Evolutionary conservation across 2,888 invertebrate genomes (phyloP).

Genomic region (Cantharis rufa): DNA sequence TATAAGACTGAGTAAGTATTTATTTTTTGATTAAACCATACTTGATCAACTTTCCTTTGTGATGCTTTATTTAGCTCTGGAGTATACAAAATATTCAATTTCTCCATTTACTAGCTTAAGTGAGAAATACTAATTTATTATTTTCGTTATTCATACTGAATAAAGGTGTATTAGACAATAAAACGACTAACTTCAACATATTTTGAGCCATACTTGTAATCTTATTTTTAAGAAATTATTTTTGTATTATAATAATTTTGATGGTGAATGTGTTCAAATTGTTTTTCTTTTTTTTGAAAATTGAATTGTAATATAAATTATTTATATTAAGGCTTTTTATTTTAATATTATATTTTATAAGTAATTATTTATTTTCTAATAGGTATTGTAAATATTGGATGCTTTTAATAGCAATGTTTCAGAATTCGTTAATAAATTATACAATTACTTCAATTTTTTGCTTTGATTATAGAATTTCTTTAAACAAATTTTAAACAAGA

Average conservation of each 20-base stretch:
- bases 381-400: conserved; percentile 24
- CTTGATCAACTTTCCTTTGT: neutral
- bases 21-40: neutral
- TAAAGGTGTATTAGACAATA: conserved; percentile 22
- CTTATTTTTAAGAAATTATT: conserved; percentile 15
- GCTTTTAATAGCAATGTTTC: conserved; percentile 28
- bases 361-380: conserved; percentile 25
- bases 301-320: neutral
- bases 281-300: neutral
- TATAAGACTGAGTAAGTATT: neutral
- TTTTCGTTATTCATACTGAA: neutral
- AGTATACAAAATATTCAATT: neutral
- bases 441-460: conserved; percentile 9
- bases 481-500: no score
- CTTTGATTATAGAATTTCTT: neutral
- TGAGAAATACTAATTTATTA: neutral
- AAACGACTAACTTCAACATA: conserved; percentile 6
- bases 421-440: conserved; percentile 28
- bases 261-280: conserved; percentile 22
- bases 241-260: conserved; percentile 16
- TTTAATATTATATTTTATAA: neutral
- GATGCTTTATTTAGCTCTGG: neutral
- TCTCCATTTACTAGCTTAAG: neutral
- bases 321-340: neutral
- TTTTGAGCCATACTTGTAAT: conserved; percentile 19